These are phyloP conservation scores for Calephelis virginiensis DNA, from an alignment of 1,140 invertebrate species.

Conservation along the genomic window DNA sequence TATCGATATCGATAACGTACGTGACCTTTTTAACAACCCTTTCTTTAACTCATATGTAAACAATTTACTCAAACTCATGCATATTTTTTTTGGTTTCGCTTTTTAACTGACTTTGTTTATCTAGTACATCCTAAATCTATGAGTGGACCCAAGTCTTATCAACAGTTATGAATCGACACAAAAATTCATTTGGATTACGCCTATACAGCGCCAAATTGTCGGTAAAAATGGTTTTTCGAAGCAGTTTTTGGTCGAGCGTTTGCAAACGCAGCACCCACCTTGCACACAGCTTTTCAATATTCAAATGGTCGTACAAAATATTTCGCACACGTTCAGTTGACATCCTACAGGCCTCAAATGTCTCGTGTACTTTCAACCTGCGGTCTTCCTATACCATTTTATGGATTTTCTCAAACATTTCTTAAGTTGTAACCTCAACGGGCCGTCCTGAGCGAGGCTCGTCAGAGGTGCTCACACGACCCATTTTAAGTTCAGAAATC, in stretches of 20 bases:
- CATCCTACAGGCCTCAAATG: not conserved
- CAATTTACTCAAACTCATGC: no score
- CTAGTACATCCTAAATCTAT: no score
- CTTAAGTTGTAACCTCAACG: not conserved
- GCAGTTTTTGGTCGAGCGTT: conserved; percentile 12
- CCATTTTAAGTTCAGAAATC: not conserved
- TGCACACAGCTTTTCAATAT: conserved; percentile 20
- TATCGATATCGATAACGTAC: no score
- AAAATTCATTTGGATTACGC: conserved; percentile 14
- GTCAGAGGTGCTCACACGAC: conserved; percentile 10
- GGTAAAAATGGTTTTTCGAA: not conserved
- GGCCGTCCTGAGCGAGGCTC: conserved; percentile 10
- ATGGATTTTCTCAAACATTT: conserved; percentile 21
- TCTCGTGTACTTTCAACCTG: conserved; percentile 13
- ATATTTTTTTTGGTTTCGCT: no score
- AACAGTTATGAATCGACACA: conserved; percentile 23
- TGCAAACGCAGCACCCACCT: conserved; percentile 25
- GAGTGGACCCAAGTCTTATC: conserved; percentile 15
- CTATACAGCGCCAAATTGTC: conserved; percentile 2
- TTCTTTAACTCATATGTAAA: no score
- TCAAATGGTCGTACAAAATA: conserved; percentile 14
- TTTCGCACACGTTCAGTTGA: conserved; percentile 2
- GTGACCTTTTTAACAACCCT: no score
- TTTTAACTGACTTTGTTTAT: no score
- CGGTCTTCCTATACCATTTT: conserved; percentile 14